Percentiles rank a stretch among this genome's conserved stretches.
phyloP scores from a whole-genome alignment of 2,113 vertebrate genomes.

The Microtus pennsylvanicus region DNA sequence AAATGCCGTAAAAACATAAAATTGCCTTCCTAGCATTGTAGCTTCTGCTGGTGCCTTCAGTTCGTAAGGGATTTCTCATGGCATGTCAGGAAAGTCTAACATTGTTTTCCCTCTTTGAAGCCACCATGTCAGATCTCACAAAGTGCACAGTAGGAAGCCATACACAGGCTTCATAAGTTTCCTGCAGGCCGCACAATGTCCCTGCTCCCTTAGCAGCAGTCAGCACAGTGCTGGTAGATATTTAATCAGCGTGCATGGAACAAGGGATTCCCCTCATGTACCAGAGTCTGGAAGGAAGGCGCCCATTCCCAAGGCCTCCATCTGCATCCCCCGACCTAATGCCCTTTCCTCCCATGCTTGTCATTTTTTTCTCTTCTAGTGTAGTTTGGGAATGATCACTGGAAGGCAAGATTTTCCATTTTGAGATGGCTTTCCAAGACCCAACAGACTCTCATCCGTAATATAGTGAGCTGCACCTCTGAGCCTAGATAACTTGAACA shows the following conservation, averaged over 20 bases:
- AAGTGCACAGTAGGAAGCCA: not conserved
- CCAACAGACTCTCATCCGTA: not conserved
- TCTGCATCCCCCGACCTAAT: fast-evolving
- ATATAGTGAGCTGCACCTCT: not conserved
- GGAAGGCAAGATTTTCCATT: not conserved
- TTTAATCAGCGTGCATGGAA: not conserved
- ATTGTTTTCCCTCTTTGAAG: not conserved
- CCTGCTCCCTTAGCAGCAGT: not conserved
- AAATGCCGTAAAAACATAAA: not conserved
- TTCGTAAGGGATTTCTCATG: not conserved
- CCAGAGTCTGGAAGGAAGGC: not conserved
- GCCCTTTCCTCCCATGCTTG: not conserved
- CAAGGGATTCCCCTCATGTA: not conserved
- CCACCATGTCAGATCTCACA: not conserved
- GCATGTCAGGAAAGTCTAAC: not conserved
- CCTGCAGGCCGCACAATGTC: not conserved
- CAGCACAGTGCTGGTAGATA: too few relatives aligned
- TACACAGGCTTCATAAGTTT: not conserved
- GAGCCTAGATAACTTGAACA: fast-evolving
- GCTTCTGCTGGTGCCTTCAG: not conserved
- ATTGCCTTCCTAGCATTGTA: not conserved
- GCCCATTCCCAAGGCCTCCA: not conserved
- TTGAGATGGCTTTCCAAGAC: not conserved
- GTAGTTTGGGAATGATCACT: not conserved
- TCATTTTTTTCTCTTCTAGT: not conserved